Base-by-base conservation (phyloP, 2,113 vertebrate genomes). In the Phoenicopterus ruber region DNA sequence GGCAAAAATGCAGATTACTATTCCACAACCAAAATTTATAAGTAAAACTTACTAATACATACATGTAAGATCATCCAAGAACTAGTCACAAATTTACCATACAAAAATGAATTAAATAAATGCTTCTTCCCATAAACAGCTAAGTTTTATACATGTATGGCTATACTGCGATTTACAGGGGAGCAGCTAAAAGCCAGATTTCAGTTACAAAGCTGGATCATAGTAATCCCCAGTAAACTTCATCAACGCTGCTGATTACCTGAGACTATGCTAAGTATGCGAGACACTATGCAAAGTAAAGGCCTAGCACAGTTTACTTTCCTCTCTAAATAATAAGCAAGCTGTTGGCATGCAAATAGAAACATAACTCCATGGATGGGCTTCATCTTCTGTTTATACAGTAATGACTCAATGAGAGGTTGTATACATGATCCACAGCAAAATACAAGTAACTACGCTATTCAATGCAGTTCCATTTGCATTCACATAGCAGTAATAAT, bases 131-230 rank as follows among this genome's bases (percentile, higher is more conserved):
- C 34, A 24, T 44, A 76, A 88, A 69, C 0, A 9, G 28, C 4
- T 40, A 31, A 7, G 14, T 63, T 59, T 49, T 55, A 31, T 22
- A 34, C 0, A 0, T 13, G 5, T n/a, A 42, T 13, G 13, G 25
- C 14, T 47, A 13, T 9, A 57, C 7, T 13, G 18, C 4, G 3
- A 32, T n/a, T 59, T 70, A 57, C 4, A 17, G 4, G 21, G 36
- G 13, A 62, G n/a, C 32, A 74, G 29, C 15, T 42, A 40, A 73
- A 67, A 73, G 19, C 13, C 55, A 78, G 17, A 36, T 85, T 77
- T 77, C 71, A 55, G 17, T 74, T 38, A 29, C 31, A 82, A 85
- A 81, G 10, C 16, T 71, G 19, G 19, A 70, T 58, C 32, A 54
- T 57, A 40, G 6, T 47, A 78, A 89, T n/a, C 31, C 20, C 20